Percentiles rank a stretch among this genome's conserved stretches.
These are phyloP conservation scores for Saccostrea cuccullata DNA, from an alignment of 1,140 invertebrate species.

Conservation along the genomic window DNA sequence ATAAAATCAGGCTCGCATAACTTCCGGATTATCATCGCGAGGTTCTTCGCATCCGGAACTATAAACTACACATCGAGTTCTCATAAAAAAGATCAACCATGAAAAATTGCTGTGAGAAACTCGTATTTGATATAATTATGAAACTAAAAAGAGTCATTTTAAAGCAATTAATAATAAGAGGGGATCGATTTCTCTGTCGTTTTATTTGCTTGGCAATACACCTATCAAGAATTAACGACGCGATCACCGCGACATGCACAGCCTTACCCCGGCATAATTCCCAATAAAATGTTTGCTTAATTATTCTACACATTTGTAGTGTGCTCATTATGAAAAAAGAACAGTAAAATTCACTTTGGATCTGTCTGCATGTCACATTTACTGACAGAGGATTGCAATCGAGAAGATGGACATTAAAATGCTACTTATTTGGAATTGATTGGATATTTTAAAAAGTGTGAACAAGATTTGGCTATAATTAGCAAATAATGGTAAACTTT, in stretches of 20 bases:
- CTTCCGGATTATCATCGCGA: slow-evolving; percentile 4
- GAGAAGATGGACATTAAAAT: slow-evolving; percentile 25
- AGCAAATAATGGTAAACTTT: not conserved
- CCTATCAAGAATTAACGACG: slow-evolving; percentile 8
- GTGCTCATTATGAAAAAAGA: slow-evolving; percentile 12
- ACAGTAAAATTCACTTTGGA: slow-evolving; percentile 10
- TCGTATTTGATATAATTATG: slow-evolving; percentile 18
- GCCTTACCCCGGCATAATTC: not conserved
- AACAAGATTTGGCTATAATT: too few species aligned
- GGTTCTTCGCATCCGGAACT: slow-evolving; percentile 1
- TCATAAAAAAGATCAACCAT: slow-evolving; percentile 32
- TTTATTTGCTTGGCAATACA: slow-evolving; percentile 27
- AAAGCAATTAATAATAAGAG: not conserved
- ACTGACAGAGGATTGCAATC: not conserved
- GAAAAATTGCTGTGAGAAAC: slow-evolving; percentile 30
- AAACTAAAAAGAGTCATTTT: slow-evolving; percentile 19
- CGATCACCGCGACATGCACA: not conserved
- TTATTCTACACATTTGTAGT: slow-evolving; percentile 1
- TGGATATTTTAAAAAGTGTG: not conserved
- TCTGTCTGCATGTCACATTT: not conserved
- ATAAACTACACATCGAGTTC: not conserved
- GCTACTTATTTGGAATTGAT: not conserved
- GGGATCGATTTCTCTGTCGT: slow-evolving; percentile 3
- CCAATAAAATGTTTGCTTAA: slow-evolving; percentile 12
- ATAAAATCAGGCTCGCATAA: slow-evolving; percentile 11